These are phyloP conservation scores for Anthonomus grandis DNA, from an alignment of 1,140 invertebrate species.

Conservation along the genomic window DNA sequence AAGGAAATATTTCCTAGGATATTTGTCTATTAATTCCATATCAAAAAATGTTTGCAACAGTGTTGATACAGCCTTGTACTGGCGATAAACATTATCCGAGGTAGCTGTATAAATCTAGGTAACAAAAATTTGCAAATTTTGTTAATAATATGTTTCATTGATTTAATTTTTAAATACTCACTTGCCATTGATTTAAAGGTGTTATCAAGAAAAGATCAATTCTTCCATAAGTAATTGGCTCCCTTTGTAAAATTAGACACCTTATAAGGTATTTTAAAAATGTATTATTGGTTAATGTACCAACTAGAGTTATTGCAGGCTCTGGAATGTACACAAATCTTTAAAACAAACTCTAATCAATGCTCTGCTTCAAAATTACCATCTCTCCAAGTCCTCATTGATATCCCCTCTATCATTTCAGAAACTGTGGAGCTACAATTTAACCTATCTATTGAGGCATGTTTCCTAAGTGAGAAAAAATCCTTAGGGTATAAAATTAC, in stretches of 20 bases:
- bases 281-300: constrained; percentile 30
- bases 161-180: constrained; percentile 23
- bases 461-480: constrained; percentile 32
- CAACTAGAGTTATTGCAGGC: constrained; percentile 38
- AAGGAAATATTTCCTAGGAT: constrained; percentile 38
- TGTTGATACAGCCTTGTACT: constrained; percentile 8
- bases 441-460: constrained; percentile 35
- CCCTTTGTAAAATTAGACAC: constrained; percentile 36
- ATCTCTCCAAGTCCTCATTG: constrained; percentile 40
- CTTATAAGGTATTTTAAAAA: constrained; percentile 40
- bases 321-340: constrained; percentile 27
- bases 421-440: constrained; percentile 37
- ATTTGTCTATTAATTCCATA: constrained; percentile 36
- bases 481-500: constrained; percentile 34
- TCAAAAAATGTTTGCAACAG: constrained; percentile 40
- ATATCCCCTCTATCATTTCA: constrained; percentile 35
- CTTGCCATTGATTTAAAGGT: constrained; percentile 35
- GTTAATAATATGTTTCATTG: background rate
- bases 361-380: constrained; percentile 31
- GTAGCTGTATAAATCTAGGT: background rate
- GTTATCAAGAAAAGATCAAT: constrained; percentile 38
- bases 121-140: background rate
- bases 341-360: constrained; percentile 1
- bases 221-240: constrained; percentile 34
- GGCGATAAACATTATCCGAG: background rate